A percentile compares a stretch with the other conserved stretches of the same genome.
Conservation (phyloP, 2,888 invertebrate species). For the Dromius quadrimaculatus region DNA sequence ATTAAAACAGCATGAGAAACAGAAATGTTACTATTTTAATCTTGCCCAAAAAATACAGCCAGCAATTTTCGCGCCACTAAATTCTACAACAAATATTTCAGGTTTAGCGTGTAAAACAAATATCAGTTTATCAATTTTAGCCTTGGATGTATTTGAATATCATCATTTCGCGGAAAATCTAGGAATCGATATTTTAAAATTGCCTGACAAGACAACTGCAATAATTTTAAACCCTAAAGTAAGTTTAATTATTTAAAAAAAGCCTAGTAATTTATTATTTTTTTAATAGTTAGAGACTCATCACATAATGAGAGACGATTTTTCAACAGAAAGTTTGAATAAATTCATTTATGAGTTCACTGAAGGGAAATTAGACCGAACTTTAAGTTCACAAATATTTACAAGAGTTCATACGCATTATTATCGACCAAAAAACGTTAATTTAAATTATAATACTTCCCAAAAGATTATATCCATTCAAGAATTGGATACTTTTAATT, state of each 20-base stretch:
- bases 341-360: slow-evolving; percentile 72
- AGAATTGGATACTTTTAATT: slow-evolving; percentile 77
- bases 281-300: slow-evolving; percentile 73
- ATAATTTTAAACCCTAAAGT: slow-evolving; percentile 81
- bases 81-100: slow-evolving; percentile 64
- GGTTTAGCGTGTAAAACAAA: slow-evolving; percentile 72
- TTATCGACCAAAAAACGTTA: slow-evolving; percentile 6
- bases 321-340: slow-evolving; percentile 68
- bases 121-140: slow-evolving; percentile 73
- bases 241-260: slow-evolving; percentile 57
- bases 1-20: slow-evolving; percentile 56
- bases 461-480: slow-evolving; percentile 68
- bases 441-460: neutral
- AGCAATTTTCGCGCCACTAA: slow-evolving; percentile 60
- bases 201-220: slow-evolving; percentile 74
- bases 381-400: slow-evolving; percentile 58
- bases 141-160: slow-evolving; percentile 80
- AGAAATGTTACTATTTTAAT: slow-evolving; percentile 61
- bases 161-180: slow-evolving; percentile 81
- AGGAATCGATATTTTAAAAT: slow-evolving; percentile 75
- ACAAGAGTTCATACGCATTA: slow-evolving; percentile 6
- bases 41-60: slow-evolving; percentile 66
- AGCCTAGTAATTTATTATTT: neutral
- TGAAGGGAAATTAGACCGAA: slow-evolving; percentile 60
- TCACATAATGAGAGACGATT: slow-evolving; percentile 71